These are phyloP conservation scores for Cheilosia variabilis DNA, from an alignment of 2,888 invertebrate species.

Conservation along the genomic window DNA sequence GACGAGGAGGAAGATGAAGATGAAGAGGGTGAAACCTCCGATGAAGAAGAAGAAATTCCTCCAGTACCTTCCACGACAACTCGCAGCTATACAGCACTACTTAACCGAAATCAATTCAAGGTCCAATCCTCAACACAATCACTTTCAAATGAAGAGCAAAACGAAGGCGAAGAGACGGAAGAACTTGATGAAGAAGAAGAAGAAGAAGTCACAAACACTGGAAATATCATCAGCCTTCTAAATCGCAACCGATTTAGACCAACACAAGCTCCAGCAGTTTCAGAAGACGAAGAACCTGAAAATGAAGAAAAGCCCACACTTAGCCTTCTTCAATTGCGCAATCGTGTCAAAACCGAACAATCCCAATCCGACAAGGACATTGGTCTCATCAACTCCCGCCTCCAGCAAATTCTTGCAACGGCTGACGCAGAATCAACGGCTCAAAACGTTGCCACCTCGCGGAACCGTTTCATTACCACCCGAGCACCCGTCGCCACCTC, in stretches of 20 bases:
- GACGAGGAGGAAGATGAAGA: not conserved
- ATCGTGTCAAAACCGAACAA: slow-evolving; percentile 77
- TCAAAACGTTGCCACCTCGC: not conserved
- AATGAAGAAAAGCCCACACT: slow-evolving; percentile 40
- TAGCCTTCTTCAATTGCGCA: slow-evolving; percentile 77
- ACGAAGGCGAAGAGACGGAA: not conserved
- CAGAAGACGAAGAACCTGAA: not conserved
- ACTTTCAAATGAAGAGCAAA: not conserved
- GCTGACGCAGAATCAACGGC: not conserved
- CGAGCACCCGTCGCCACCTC: not conserved
- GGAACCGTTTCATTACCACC: not conserved
- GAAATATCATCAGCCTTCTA: slow-evolving; percentile 31
- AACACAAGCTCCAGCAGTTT: slow-evolving; percentile 1
- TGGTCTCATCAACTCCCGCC: slow-evolving; percentile 76
- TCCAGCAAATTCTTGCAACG: slow-evolving; percentile 75
- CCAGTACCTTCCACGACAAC: not conserved
- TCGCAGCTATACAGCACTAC: not conserved
- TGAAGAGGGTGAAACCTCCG: not conserved
- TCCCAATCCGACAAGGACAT: slow-evolving; percentile 57
- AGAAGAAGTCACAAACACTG: slow-evolving; percentile 13
- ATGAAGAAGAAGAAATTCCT: slow-evolving; percentile 19
- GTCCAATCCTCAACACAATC: not conserved
- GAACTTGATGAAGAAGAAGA: not conserved
- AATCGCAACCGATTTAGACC: slow-evolving; percentile 43
- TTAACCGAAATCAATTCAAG: slow-evolving; percentile 15